These are phyloP conservation scores for Atlantisia rogersi DNA, from an alignment of 2,113 vertebrate species.

Conservation along the genomic window DNA sequence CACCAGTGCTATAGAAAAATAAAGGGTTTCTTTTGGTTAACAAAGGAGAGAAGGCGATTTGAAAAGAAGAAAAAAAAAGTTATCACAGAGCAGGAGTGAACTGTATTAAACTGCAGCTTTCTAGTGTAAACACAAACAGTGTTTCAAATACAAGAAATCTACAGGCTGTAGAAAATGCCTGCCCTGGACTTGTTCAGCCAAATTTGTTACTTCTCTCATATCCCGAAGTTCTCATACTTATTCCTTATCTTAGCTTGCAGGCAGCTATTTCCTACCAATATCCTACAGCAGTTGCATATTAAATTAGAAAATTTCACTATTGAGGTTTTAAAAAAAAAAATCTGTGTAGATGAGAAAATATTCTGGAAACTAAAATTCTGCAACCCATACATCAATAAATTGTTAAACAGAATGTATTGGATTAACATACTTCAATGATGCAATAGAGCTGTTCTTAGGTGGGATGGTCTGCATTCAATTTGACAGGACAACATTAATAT, in stretches of 20 bases:
- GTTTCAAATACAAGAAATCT: neutral
- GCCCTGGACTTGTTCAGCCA: neutral
- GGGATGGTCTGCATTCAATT: neutral
- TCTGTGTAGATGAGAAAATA: neutral
- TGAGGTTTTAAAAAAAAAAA: neutral
- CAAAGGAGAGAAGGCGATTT: neutral
- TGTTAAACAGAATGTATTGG: neutral
- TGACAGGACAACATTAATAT: neutral
- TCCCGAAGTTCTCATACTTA: constrained; percentile 2
- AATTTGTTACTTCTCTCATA: constrained; percentile 27
- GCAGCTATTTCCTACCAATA: constrained; percentile 30
- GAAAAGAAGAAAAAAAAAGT: neutral
- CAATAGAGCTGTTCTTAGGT: neutral
- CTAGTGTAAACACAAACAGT: neutral
- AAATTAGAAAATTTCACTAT: constrained; percentile 16
- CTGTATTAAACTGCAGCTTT: neutral
- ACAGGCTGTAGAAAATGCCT: neutral
- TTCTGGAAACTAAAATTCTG: neutral
- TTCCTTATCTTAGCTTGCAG: constrained; percentile 26
- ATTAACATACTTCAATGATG: neutral
- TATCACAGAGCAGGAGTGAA: neutral
- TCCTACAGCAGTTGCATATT: neutral
- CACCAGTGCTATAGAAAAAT: constrained; percentile 60
- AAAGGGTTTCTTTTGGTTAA: constrained; percentile 35
- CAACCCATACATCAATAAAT: neutral